Percentiles rank a stretch among this genome's conserved stretches.
Evolutionary conservation across 2,797 vertebrate species (phyloP).

Genomic region (Agapornis canus): DNA sequence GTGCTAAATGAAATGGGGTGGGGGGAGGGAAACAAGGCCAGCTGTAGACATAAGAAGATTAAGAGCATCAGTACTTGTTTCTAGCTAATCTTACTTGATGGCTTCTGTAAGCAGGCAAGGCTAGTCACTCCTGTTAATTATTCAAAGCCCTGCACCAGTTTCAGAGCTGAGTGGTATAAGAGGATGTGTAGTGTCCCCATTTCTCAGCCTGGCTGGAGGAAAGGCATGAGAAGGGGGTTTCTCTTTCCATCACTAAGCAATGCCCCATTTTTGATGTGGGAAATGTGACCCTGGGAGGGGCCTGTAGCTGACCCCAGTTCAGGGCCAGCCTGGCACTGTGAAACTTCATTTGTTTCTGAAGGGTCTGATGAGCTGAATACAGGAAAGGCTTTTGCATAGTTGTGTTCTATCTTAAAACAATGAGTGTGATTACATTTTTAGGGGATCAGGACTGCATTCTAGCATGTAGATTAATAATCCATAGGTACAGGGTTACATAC

Average conservation of each 20-base stretch:
- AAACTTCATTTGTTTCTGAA: not conserved
- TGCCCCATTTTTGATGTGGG: not conserved
- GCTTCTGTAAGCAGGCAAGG: slow-evolving; percentile 35
- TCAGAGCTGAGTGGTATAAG: slow-evolving; percentile 23
- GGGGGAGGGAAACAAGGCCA: slow-evolving; percentile 23
- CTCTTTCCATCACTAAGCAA: not conserved
- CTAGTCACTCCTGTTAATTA: slow-evolving; percentile 36
- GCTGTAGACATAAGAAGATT: slow-evolving; percentile 66
- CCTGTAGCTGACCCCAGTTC: not conserved
- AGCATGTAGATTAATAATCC: not conserved
- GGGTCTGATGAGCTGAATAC: not conserved
- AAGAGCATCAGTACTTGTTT: slow-evolving; percentile 62
- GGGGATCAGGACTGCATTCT: not conserved
- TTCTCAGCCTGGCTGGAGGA: not conserved
- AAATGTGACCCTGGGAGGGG: not conserved
- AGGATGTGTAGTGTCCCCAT: slow-evolving; percentile 38
- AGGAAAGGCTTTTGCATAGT: not conserved
- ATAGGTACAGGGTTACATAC: fast-evolving
- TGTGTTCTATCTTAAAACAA: fast-evolving
- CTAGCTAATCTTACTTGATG: slow-evolving; percentile 61
- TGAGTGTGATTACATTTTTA: not conserved
- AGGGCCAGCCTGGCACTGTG: fast-evolving
- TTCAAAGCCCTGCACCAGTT: slow-evolving; percentile 32
- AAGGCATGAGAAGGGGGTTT: not conserved
- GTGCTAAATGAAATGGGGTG: slow-evolving; percentile 2